Percentiles rank a stretch among this genome's conserved stretches.
phyloP scores from a whole-genome alignment of 2,113 vertebrate genomes.

The Bungarus multicinctus region DNA sequence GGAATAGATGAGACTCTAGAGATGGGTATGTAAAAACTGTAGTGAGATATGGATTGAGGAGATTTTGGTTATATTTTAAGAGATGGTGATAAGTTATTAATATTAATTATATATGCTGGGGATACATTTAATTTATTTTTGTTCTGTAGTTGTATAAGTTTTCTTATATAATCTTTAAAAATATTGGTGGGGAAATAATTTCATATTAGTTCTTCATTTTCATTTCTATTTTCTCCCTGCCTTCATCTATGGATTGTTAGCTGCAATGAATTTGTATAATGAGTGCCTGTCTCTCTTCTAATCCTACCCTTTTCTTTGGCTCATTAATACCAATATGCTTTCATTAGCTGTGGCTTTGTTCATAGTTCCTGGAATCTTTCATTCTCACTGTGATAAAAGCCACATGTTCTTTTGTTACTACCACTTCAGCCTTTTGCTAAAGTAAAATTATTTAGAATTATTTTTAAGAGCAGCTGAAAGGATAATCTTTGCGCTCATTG shows the following conservation, averaged over 20 bases:
- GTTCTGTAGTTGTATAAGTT: neutral
- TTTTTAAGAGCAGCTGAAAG: neutral
- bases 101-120: neutral
- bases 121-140: neutral
- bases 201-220: neutral
- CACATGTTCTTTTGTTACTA: neutral
- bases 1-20: neutral
- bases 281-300: neutral
- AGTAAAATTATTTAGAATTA: neutral
- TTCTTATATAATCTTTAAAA: neutral
- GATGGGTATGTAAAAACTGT: neutral
- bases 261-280: neutral
- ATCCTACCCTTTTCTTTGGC: constrained; percentile 2
- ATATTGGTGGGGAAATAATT: neutral
- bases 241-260: constrained; percentile 7
- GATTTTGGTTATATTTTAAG: neutral
- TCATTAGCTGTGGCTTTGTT: constrained; percentile 8
- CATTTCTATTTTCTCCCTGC: neutral
- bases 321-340: neutral
- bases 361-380: neutral
- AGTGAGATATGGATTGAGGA: neutral
- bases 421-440: neutral
- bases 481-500: neutral
- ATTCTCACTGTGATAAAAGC: neutral
- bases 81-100: neutral